phyloP scores from a whole-genome alignment of 2,888 invertebrate species.

The Drosophila phalerata region DNA sequence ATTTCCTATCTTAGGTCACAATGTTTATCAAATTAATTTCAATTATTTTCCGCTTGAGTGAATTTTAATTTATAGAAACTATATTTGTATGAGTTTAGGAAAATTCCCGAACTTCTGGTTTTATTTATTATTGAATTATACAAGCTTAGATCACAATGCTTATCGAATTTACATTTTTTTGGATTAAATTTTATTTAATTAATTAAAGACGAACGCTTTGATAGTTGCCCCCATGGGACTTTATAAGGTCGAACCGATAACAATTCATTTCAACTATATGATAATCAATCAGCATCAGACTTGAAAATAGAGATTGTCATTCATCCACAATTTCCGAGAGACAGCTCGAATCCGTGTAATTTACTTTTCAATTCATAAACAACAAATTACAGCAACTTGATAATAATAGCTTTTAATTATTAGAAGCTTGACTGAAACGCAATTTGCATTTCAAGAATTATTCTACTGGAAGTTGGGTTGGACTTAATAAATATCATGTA shows the following conservation, averaged over 20 bases:
- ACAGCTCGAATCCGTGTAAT: conserved; percentile 6
- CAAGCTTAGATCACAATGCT: conserved; percentile 9
- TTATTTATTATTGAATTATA: conserved; percentile 46
- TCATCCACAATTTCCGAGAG: not conserved
- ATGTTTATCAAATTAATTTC: conserved; percentile 15
- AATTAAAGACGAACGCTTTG: conserved; percentile 6
- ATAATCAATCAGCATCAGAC: conserved; percentile 5
- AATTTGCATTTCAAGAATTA: conserved; percentile 17
- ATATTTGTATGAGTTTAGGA: not conserved
- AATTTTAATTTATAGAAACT: conserved; percentile 32
- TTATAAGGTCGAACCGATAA: conserved; percentile 24
- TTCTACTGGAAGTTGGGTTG: not conserved
- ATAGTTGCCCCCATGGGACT: conserved; percentile 9
- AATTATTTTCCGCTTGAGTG: not conserved
- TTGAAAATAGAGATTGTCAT: conserved; percentile 9
- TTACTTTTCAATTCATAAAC: conserved; percentile 17
- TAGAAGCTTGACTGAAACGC: conserved; percentile 6
- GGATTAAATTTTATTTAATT: conserved; percentile 31
- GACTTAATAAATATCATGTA: not conserved
- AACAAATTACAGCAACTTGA: conserved; percentile 19
- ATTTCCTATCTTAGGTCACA: conserved; percentile 28
- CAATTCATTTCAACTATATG: conserved; percentile 8
- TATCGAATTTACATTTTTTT: conserved; percentile 13
- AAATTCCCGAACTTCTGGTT: conserved; percentile 6
- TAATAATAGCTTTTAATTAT: conserved; percentile 28